Base-by-base conservation (phyloP, 2,113 vertebrate species). In the Ciconia maguari region DNA sequence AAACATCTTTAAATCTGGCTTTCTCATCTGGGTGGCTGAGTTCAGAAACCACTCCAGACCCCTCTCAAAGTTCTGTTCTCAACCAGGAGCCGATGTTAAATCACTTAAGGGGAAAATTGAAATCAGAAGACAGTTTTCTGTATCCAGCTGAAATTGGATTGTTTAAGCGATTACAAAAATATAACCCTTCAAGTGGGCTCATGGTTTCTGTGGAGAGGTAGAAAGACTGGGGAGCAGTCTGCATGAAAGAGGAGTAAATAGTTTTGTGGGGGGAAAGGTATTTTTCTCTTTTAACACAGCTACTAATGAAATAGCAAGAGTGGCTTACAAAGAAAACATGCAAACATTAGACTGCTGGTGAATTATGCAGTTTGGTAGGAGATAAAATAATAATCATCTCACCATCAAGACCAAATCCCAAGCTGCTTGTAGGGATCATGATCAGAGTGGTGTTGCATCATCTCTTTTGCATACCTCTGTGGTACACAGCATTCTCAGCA, bases 341-440 rank as follows among this genome's bases (percentile, higher is more conserved):
- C 82, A 93, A 89, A 86, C 55, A 60, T 55, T 36, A 62, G 36
- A 5, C 75, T 74, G 57, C 93, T 36, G 49, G 49, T 46, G 18
- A 95, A 66, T 93, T 93, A 93, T 52, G 68, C 87, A 60, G 48
- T n/a, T 94, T n/a, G 71, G 84, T 86, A 97, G 80, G 84, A 96
- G 85, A 93, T 87, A 95, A 95, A 97, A 91, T 36, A 93, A 91
- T 61, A 91, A 95, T 81, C 83, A 55, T 19, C 91, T 96, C 55
- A 80, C 93, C 89, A 60, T 94, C 87, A 93, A 92, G 84, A 85
- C 84, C 76, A 86, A 96, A 94, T 81, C 79, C 75, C 44, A 57
- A 26, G 82, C 74, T 90, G 68, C 91, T 78, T 90, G 87, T 68
- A 93, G 81, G 81, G 91, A 88, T 93, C 89, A 85, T 5, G 84